Percentiles rank a stretch among this genome's conserved stretches.
These are phyloP conservation scores for Epinephelus moara DNA, from an alignment of 2,113 vertebrate species.

Conservation along the genomic window DNA sequence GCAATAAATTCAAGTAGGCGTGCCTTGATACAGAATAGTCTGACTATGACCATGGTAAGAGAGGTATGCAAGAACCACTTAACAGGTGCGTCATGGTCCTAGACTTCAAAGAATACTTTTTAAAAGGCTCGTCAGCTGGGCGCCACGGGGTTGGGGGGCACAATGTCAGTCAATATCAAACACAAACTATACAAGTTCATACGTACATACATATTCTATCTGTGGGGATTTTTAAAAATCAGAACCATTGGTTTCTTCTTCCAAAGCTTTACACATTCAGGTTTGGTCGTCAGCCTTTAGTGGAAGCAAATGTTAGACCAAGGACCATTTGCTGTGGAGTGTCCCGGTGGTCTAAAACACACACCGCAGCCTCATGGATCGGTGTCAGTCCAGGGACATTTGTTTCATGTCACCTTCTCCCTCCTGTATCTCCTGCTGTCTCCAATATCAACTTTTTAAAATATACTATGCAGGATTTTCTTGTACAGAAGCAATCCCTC, in stretches of 20 bases:
- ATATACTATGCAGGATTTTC: too few species aligned
- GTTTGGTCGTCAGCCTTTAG: conserved; percentile 75
- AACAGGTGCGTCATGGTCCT: conserved; percentile 66
- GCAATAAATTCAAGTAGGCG: conserved; percentile 72
- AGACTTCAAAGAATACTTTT: conserved; percentile 60
- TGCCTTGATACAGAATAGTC: conserved; percentile 74
- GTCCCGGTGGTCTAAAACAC: conserved; percentile 8
- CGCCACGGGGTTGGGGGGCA: conserved; percentile 27
- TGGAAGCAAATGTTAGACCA: conserved; percentile 37
- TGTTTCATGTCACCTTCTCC: conserved; percentile 10
- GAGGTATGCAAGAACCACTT: conserved; percentile 66
- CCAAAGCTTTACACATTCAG: conserved; percentile 68
- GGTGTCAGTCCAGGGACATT: neutral
- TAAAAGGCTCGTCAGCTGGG: conserved; percentile 53
- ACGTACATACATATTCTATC: conserved; percentile 40
- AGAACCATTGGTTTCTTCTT: conserved; percentile 51
- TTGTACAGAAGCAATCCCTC: too few species aligned
- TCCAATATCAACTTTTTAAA: conserved; percentile 14
- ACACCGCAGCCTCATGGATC: neutral
- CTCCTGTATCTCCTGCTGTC: neutral
- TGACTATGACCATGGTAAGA: conserved; percentile 64
- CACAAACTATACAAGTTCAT: conserved; percentile 74
- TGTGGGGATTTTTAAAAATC: conserved; percentile 29
- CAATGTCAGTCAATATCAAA: conserved; percentile 65
- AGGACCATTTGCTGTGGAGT: neutral